Base-by-base conservation (phyloP, 2,888 invertebrate genomes). In the Heliconius charithonia region DNA sequence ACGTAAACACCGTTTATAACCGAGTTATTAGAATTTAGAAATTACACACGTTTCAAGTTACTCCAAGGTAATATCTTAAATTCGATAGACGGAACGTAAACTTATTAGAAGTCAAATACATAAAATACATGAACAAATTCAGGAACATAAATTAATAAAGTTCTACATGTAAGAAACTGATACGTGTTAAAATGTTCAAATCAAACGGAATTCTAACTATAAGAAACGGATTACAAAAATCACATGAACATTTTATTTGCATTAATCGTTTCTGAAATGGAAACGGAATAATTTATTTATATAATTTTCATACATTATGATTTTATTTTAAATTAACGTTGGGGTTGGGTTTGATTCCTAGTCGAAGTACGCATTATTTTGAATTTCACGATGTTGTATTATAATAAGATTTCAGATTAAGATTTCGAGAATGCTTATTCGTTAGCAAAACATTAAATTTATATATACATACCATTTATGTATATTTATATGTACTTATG, bases 31-130 rank as follows among this genome's bases (percentile, higher is more conserved):
- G 25, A 70, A 56, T 51, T 75, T 72, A 32, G 75, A 77, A 75
- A 72, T 72, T 78, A 72, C 67, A 75, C 51, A 66, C 67, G 66
- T 75, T 75, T 75, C 72, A 71, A 63, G 63, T 76, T 70, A 27
- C 27, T 32, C 45, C 41, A 25, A 37, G 71, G 41, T 79, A 78
- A 78, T 79, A 63, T 78, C 59, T 32, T 51, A 63, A 70, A 73
- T 76, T 69, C 74, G 76, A 74, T 78, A 75, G 71, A 78, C 63
- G 70, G 66, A 79, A 37, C 37, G 37, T n/a, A n/a, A n/a, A n/a
- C 73, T 76, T 76, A 75, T 73, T 76, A 51, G 51, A 81, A 78
- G 69, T 78, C 62, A 67, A 76, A 77, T 69, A 73, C 32, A n/a
- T 41, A n/a, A 12, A 67, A 78, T 66, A 67, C 74, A 41, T 73